Evolutionary conservation across 2,797 vertebrate genomes (phyloP).

Genomic region (Leucoraja ocellata): DNA sequence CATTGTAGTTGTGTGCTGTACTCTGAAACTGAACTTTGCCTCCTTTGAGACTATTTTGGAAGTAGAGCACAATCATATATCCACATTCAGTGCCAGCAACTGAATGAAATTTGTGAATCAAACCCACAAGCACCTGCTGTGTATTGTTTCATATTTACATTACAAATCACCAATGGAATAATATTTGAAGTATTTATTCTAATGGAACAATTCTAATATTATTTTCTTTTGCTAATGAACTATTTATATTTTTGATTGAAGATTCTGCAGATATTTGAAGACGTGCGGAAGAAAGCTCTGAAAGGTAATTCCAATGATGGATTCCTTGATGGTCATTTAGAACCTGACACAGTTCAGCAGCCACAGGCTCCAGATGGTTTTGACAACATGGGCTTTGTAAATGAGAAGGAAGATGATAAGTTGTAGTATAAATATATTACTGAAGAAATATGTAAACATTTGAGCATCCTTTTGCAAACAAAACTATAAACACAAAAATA

Average conservation of each 20-base stretch:
- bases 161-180: not conserved
- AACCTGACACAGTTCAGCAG: not conserved
- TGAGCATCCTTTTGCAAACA: not conserved
- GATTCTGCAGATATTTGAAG: conserved; percentile 77
- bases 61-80: too few species aligned
- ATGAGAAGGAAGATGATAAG: not conserved
- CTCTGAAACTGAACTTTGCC: too few species aligned
- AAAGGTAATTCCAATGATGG: conserved; percentile 35
- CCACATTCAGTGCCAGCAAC: too few species aligned
- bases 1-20: too few species aligned
- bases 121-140: not conserved
- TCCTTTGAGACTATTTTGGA: too few species aligned
- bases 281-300: conserved; percentile 62
- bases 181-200: not conserved
- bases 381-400: not conserved
- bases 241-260: conserved; percentile 43
- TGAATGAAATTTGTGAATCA: not conserved
- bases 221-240: not conserved
- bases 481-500: not conserved
- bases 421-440: not conserved
- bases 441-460: not conserved
- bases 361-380: not conserved
- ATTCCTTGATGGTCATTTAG: not conserved
- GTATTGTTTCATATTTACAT: not conserved
- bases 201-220: not conserved